phyloP scores from a whole-genome alignment of 2,888 invertebrate species.

The Anorthoa munda region DNA sequence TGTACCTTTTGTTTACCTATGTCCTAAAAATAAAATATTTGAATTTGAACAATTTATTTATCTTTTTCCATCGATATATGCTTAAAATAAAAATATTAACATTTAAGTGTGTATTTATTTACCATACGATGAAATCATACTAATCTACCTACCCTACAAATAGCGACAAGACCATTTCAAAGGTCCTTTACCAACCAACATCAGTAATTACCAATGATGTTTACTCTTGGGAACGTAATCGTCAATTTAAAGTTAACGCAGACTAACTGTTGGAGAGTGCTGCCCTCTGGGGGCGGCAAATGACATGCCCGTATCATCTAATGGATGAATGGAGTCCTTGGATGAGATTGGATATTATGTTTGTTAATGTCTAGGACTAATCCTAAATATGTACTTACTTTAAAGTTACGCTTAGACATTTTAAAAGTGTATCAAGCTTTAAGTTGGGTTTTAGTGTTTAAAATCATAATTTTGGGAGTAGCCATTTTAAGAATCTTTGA shows the following conservation, averaged over 20 bases:
- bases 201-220: conserved; percentile 78
- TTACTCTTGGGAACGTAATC: conserved; percentile 77
- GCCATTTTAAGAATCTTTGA: too few species aligned
- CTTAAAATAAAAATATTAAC: not conserved
- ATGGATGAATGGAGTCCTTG: conserved; percentile 49
- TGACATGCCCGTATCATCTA: conserved; percentile 66
- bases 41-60: too few species aligned
- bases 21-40: too few species aligned
- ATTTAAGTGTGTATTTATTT: not conserved
- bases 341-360: conserved; percentile 56
- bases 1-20: too few species aligned
- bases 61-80: not conserved
- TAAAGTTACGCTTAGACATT: not conserved
- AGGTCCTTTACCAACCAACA: conserved; percentile 73
- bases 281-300: conserved; percentile 66
- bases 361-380: conserved; percentile 29
- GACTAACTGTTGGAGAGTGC: conserved; percentile 77
- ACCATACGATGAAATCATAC: not conserved
- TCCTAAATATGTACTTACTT: not conserved
- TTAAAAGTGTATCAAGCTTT: conserved; percentile 9
- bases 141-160: conserved; percentile 23
- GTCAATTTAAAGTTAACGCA: conserved; percentile 81
- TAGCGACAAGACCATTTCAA: conserved; percentile 56
- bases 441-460: too few species aligned
- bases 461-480: too few species aligned